Evolutionary conservation across 2,113 vertebrate genomes (phyloP).

Genomic region (Pedetes capensis): DNA sequence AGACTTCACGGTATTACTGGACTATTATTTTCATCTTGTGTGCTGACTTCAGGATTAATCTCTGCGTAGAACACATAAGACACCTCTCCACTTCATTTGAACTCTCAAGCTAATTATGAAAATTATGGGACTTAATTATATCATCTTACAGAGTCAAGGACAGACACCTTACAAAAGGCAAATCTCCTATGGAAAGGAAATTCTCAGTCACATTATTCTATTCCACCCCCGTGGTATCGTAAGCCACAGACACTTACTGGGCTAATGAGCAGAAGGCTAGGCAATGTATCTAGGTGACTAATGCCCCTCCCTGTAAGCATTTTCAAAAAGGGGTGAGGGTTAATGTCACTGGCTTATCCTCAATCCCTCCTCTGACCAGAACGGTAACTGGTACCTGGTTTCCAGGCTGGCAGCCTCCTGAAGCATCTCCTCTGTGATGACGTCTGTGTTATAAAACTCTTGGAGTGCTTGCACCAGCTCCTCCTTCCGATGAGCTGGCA

Average conservation of each 20-base stretch:
- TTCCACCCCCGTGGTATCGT: not conserved
- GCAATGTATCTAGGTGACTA: too few species aligned
- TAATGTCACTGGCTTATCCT: not conserved
- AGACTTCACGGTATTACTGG: not conserved
- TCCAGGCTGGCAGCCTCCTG: conserved; percentile 90
- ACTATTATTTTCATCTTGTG: not conserved
- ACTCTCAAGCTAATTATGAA: not conserved
- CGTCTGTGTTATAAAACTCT: conserved; percentile 81
- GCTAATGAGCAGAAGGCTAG: not conserved
- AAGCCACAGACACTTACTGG: too few species aligned
- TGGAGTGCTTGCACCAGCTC: conserved; percentile 88
- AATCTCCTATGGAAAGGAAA: not conserved
- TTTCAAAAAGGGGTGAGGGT: not conserved
- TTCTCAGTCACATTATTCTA: not conserved
- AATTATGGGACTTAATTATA: not conserved
- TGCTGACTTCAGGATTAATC: not conserved
- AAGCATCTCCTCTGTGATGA: conserved; percentile 85
- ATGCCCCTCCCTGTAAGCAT: not conserved
- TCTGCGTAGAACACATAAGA: not conserved
- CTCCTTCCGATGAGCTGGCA: conserved; percentile 87
- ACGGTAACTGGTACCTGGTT: conserved; percentile 86
- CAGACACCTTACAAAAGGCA: not conserved
- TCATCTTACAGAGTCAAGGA: not conserved
- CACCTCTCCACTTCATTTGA: not conserved
- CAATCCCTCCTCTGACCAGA: not conserved